Evolutionary conservation across 2,797 vertebrate species (phyloP), one percentile per base, ranked within the genome.

Genomic region (Capromys pilorides): DNA sequence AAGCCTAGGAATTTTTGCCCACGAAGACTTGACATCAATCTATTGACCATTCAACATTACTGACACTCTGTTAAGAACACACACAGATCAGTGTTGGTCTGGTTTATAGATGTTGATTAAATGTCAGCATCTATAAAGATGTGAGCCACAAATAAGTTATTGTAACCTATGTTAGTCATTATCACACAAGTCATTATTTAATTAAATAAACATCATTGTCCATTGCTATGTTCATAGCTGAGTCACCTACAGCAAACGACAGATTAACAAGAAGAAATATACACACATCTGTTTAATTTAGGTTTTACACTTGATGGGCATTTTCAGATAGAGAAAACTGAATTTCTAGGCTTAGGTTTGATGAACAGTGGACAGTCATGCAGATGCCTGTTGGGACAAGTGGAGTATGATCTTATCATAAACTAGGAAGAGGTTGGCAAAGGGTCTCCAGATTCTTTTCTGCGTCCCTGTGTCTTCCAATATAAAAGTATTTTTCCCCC

Each of bases 31-130:
- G 45, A 13, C 66, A 28, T 45, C 31, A 81, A 31, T 36, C 51
- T 77, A 80, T 18, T 51, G 13, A 69, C 22, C 16, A 62, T 69
- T 16, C 49, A 39, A 73, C 84, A 21, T 73, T 51, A 89, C 2
- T 90, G 67, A 59, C n/a, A 75, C 64, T 64, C 77, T 26, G 13
- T 57, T 93, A 59, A 75, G 67, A 80, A 75, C 21, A 86, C 41
- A 36, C 14, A 39, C 41, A 41, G 26, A 62, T 28, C 3, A 5
- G 16, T 82, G 19, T 21, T 75, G 12, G 28, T 93, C 22, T 93
- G n/a, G 24, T 86, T 93, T 91, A 84, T 26, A 90, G 66, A 57
- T 71, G 62, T 16, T 83, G 59, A 41, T 62, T 81, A 78, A 77
- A 61, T 79, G 28, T 12, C 80, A 77, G 59, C 59, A 61, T 61